Conservation (phyloP, 2,888 invertebrate genomes). For the Sesia bembeciformis region DNA sequence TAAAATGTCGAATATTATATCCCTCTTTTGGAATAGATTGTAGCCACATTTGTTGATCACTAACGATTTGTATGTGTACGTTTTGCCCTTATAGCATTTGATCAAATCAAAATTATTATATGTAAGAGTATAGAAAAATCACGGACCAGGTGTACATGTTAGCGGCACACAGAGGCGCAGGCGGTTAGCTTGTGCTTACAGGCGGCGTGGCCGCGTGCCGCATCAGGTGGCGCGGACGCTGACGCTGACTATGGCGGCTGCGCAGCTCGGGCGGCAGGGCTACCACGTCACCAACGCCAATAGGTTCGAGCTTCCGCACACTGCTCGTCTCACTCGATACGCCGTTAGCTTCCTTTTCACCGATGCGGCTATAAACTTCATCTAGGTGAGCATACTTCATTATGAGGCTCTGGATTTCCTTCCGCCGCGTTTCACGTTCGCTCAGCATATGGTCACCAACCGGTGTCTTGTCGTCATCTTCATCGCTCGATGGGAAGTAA, state of each 20-base stretch:
- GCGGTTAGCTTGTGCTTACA: slow-evolving; percentile 68
- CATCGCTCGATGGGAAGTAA: slow-evolving; percentile 64
- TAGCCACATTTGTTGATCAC: too few relatives aligned
- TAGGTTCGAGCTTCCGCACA: slow-evolving; percentile 30
- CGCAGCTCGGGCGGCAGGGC: slow-evolving; percentile 62
- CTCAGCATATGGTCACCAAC: slow-evolving; percentile 74
- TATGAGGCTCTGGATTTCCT: slow-evolving; percentile 87
- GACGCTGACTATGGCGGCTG: slow-evolving; percentile 44
- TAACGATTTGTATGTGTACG: too few relatives aligned
- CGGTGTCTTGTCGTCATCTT: slow-evolving; percentile 67
- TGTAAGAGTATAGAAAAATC: slow-evolving; percentile 15
- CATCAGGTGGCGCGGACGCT: slow-evolving; percentile 61
- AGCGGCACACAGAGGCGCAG: slow-evolving; percentile 60
- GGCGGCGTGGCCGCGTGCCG: slow-evolving; percentile 73
- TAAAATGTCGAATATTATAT: too few relatives aligned
- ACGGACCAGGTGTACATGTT: slow-evolving; percentile 64
- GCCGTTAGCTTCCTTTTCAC: slow-evolving; percentile 42
- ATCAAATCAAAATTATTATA: too few relatives aligned
- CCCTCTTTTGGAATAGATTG: too few relatives aligned
- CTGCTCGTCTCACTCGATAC: slow-evolving; percentile 27
- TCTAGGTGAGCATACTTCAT: slow-evolving; percentile 88
- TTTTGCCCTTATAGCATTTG: too few relatives aligned
- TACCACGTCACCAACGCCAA: slow-evolving; percentile 56
- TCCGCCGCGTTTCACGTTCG: slow-evolving; percentile 86
- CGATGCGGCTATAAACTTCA: slow-evolving; percentile 77